Evolutionary conservation across 2,888 invertebrate genomes (phyloP).

Genomic region (Trachelus iudaicus): DNA sequence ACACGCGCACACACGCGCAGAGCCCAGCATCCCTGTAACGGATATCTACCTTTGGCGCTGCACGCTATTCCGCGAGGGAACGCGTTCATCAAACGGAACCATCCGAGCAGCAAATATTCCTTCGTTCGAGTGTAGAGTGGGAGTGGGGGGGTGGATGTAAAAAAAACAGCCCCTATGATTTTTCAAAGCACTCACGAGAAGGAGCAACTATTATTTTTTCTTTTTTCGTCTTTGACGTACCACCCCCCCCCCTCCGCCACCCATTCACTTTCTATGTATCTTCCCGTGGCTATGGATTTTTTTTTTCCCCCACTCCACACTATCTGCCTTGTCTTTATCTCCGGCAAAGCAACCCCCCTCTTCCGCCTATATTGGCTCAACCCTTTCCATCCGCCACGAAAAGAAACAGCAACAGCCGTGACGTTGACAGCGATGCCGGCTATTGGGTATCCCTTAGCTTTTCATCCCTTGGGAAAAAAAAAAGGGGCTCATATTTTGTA

Average conservation of each 20-base stretch:
- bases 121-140: background rate
- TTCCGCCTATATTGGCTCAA: slow-evolving; percentile 5
- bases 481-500: slow-evolving; percentile 18
- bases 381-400: background rate
- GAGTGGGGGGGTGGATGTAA: too few relatives aligned
- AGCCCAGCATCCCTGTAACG: background rate
- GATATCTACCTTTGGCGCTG: background rate
- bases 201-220: background rate
- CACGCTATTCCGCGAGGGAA: slow-evolving; percentile 23
- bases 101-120: slow-evolving; percentile 51
- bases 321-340: slow-evolving; percentile 20
- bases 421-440: background rate
- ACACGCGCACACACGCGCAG: background rate
- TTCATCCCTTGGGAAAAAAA: background rate
- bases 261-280: too few relatives aligned
- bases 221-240: background rate
- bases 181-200: slow-evolving; percentile 43
- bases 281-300: too few relatives aligned
- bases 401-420: background rate
- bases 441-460: background rate
- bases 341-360: background rate
- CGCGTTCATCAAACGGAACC: slow-evolving; percentile 47
- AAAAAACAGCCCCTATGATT: slow-evolving; percentile 30
- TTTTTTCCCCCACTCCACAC: too few relatives aligned
- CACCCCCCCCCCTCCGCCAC: background rate